A percentile compares a stretch with the other conserved stretches of the same genome.
Evolutionary conservation across 2,113 vertebrate species (phyloP).

Genomic region (Mirza zaza): DNA sequence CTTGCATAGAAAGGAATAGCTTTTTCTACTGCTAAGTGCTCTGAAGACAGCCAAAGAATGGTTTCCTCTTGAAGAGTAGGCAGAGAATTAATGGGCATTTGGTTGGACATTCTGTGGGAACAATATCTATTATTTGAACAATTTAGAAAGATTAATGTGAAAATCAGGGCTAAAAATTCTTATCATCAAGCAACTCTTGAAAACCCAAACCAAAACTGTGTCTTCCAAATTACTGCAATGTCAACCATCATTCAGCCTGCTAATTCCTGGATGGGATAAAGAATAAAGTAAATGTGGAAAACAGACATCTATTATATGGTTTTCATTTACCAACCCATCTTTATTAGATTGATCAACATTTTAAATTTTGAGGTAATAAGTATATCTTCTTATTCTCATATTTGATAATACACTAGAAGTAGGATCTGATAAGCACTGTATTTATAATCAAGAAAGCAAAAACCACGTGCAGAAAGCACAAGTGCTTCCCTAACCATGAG

Average conservation of each 20-base stretch:
- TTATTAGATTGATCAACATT: not conserved
- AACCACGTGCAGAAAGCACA: not conserved
- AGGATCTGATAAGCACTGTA: not conserved
- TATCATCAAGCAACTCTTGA: not conserved
- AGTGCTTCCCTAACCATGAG: not conserved
- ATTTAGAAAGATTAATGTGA: constrained; percentile 20
- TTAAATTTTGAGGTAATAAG: constrained; percentile 5
- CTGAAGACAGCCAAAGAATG: not conserved
- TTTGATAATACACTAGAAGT: not conserved
- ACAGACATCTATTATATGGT: not conserved
- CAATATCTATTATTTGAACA: constrained; percentile 22
- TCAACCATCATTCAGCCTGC: not conserved
- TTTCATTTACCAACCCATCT: not conserved
- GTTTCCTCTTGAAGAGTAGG: not conserved
- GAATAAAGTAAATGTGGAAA: constrained; percentile 2
- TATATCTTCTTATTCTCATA: not conserved
- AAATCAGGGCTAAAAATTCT: constrained; percentile 14
- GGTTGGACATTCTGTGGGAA: not conserved
- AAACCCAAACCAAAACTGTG: not conserved
- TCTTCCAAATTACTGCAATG: not conserved
- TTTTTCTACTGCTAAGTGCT: not conserved
- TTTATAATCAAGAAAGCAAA: not conserved
- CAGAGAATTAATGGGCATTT: not conserved
- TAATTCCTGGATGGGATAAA: not conserved
- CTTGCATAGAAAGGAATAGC: not conserved